phyloP scores from a whole-genome alignment of 2,113 vertebrate species.

The Pantherophis guttatus region DNA sequence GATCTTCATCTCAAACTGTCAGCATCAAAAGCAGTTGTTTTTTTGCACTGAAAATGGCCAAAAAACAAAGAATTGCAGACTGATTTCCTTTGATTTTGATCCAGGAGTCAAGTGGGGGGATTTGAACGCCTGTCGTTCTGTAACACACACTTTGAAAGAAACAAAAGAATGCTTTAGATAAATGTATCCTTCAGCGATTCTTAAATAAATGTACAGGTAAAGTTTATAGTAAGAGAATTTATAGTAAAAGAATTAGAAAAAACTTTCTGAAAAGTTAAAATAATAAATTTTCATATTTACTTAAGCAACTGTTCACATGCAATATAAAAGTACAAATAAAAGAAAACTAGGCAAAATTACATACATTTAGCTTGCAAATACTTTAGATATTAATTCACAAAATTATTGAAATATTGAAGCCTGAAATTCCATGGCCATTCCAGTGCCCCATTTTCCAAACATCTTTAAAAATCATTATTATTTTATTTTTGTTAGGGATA shows the following conservation, averaged over 20 bases:
- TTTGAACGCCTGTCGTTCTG: too few relatives aligned
- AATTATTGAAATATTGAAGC: not conserved
- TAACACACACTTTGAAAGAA: not conserved
- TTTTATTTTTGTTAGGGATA: not conserved
- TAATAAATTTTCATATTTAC: not conserved
- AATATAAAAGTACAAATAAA: not conserved
- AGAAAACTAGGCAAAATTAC: not conserved
- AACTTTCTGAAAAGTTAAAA: not conserved
- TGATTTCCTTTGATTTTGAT: not conserved
- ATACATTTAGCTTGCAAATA: not conserved
- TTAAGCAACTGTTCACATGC: not conserved
- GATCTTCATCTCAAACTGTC: conserved; percentile 1
- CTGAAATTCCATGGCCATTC: not conserved
- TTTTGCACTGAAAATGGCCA: not conserved
- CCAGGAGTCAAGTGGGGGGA: not conserved
- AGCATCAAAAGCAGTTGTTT: conserved; percentile 9
- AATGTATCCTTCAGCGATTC: not conserved
- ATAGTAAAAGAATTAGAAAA: not conserved
- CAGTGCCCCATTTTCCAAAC: not conserved
- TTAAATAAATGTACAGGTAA: not conserved
- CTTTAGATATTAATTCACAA: not conserved
- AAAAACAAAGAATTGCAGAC: not conserved
- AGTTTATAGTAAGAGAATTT: not conserved
- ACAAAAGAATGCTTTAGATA: not conserved
- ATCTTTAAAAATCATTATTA: not conserved